Base-by-base conservation (phyloP, 2,113 vertebrate species). In the Madoqua kirkii region DNA sequence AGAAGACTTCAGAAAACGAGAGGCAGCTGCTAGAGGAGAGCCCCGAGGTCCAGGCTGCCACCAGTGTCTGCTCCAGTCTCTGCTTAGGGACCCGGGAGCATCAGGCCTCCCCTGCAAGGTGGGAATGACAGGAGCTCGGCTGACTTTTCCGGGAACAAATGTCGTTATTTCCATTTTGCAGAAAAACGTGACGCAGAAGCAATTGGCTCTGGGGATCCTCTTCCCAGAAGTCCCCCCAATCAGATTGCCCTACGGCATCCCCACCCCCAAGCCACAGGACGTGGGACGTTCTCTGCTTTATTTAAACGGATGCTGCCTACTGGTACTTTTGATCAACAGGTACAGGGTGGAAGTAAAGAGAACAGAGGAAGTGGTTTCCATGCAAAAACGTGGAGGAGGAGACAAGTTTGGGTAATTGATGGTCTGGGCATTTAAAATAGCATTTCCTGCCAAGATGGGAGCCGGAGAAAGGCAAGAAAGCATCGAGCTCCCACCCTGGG, bases 191-290 rank as follows among this genome's bases (percentile, higher is more conserved):
- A 23, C 3, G 12, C 13, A 23, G 87, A 50, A 50, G 33, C 82
- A 23, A 25, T 14, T 0, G 6, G 50, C 40, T 74, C 67, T 45
- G 31, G 43, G 29, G 10, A 8, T 8, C 33, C 36, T 67, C 50
- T 11, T 16, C 64, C 36, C 78, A 62, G 14, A 23, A 0, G 14
- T 36, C 5, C 17, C 7, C 2, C 10, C 1, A 0, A 2, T n/a
- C 2, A 12, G 3, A 7, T 9, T 11, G 4, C 5, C 7, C 14
- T 2, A 5, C 0, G 1, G 1, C 11, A 43, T 10, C 62, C 36
- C 3, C 17, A 50, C 3, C 50, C 50, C 5, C 15, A 7, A 50
- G 16, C 31, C 76, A 3, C 29, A 1, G 81, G 55, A 21, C 6
- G 14, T 11, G 3, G n/a, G 52, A n/a, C 0, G 0, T 3, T 36